A percentile compares a stretch with the other conserved stretches of the same genome.
Conservation (phyloP, 1,140 invertebrate species). For the Chironomus striatipennis region DNA sequence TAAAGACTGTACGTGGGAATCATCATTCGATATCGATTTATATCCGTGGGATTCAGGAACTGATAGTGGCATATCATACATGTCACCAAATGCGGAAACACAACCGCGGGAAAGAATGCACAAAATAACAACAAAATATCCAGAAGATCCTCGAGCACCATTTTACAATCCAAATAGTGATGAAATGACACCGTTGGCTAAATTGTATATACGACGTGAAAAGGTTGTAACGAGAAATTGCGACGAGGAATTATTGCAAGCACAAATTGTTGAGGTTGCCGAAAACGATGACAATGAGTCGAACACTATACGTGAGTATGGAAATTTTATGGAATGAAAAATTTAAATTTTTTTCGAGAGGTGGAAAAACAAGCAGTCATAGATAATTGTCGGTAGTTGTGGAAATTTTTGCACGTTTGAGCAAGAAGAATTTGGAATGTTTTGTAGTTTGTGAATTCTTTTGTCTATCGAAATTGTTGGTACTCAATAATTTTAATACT, state of each 20-base stretch:
- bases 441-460: too few relatives aligned
- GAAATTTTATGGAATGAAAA: too few relatives aligned
- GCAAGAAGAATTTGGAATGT: too few relatives aligned
- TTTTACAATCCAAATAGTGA: constrained; percentile 75
- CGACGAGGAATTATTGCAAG: constrained; percentile 53
- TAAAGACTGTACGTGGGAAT: constrained; percentile 81
- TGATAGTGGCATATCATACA: constrained; percentile 86
- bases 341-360: too few relatives aligned
- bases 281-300: constrained; percentile 65
- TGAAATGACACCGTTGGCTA: constrained; percentile 74
- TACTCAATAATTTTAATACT: too few relatives aligned
- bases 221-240: constrained; percentile 63
- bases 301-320: neutral
- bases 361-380: too few relatives aligned
- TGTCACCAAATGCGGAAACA: constrained; percentile 80
- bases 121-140: constrained; percentile 77
- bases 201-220: constrained; percentile 59
- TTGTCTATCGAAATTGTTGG: too few relatives aligned
- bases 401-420: too few relatives aligned
- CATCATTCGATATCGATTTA: constrained; percentile 68
- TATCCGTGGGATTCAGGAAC: constrained; percentile 94
- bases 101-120: constrained; percentile 80
- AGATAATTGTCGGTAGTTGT: too few relatives aligned
- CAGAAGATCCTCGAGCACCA: constrained; percentile 78
- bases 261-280: constrained; percentile 51